A percentile compares a stretch with the other conserved stretches of the same genome.
Evolutionary conservation across 92 coral and sea anemone species (phyloP).

Genomic region (Desmophyllum pertusum): DNA sequence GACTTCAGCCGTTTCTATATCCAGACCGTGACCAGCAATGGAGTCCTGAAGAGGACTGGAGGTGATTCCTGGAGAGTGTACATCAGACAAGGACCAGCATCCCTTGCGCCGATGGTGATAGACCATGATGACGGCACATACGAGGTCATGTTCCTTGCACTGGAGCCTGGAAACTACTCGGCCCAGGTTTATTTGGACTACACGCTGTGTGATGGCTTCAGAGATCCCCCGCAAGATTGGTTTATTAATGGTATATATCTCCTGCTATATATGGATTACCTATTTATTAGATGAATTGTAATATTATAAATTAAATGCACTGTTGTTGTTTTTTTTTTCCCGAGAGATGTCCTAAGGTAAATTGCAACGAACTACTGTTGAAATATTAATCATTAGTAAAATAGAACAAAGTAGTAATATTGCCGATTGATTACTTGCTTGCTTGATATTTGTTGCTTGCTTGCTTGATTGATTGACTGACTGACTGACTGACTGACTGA

Average conservation of each 20-base stretch:
- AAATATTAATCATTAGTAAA: no score
- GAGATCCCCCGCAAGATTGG: constrained; percentile 85
- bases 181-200: constrained; percentile 70
- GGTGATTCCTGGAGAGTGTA: constrained; percentile 89
- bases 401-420: no score
- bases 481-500: no score
- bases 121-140: constrained; percentile 80
- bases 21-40: constrained; percentile 71
- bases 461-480: no score
- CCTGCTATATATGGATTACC: no score
- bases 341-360: no score
- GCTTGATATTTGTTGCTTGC: no score
- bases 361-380: no score
- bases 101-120: constrained; percentile 77
- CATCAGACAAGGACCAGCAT: constrained; percentile 90
- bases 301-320: no score
- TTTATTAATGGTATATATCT: constrained; percentile 81
- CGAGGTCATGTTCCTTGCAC: constrained; percentile 68
- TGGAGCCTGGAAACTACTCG: constrained; percentile 79
- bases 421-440: no score
- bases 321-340: no score
- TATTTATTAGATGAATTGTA: no score
- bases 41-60: constrained; percentile 61
- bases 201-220: constrained; percentile 80
- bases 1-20: constrained; percentile 80